These are phyloP conservation scores for Myocastor coypus DNA, from an alignment of 2,113 vertebrate genomes.

Conservation along the genomic window DNA sequence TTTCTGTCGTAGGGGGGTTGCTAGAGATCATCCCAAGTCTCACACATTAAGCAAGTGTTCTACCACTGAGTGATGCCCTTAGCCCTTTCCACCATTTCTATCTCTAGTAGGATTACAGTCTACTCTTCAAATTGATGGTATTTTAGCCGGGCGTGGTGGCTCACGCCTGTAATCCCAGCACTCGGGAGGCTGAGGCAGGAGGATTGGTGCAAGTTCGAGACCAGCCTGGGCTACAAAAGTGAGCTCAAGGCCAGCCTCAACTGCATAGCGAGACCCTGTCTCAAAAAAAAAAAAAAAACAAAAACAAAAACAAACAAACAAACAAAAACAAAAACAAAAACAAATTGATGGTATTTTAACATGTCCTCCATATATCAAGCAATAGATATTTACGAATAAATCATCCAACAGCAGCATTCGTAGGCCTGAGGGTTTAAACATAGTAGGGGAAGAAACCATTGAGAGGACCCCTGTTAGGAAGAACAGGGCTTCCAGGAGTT, in stretches of 20 bases:
- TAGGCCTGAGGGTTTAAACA: background rate
- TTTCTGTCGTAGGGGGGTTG: background rate
- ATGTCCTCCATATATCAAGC: background rate
- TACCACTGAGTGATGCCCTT: background rate
- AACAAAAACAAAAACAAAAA: too few relatives aligned
- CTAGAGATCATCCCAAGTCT: background rate
- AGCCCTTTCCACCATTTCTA: background rate
- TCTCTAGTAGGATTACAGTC: background rate
- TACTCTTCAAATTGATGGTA: background rate
- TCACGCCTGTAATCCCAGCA: too few relatives aligned
- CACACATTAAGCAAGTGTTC: background rate
- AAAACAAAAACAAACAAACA: too few relatives aligned
- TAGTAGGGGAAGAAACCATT: background rate
- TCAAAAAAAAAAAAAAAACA: too few relatives aligned
- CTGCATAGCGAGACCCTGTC: too few relatives aligned
- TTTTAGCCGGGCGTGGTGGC: too few relatives aligned
- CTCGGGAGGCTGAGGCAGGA: too few relatives aligned
- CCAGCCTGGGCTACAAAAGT: too few relatives aligned
- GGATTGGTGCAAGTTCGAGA: too few relatives aligned
- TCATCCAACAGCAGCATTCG: constrained; percentile 27
- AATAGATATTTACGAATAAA: background rate
- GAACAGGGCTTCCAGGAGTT: background rate
- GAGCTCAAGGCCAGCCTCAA: too few relatives aligned
- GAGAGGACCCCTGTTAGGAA: background rate
- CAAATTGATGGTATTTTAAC: background rate